Evolutionary conservation across 92 coral and sea anemone species (phyloP).

Genomic region (Porites cylindrica): DNA sequence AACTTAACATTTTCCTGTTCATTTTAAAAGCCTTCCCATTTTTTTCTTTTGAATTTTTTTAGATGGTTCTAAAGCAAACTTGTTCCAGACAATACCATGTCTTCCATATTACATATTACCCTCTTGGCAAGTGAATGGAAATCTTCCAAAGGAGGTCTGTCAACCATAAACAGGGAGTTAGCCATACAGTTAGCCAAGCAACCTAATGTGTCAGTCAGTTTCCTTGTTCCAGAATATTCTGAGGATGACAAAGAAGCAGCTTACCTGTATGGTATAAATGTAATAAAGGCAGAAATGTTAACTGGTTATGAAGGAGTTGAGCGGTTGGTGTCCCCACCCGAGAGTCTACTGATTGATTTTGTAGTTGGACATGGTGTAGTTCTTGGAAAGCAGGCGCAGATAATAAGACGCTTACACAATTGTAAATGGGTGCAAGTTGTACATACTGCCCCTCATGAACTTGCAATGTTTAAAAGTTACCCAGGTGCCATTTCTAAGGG

Average conservation of each 20-base stretch:
- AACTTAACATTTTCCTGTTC: no score
- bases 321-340: not conserved
- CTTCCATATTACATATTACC: not conserved
- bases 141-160: not conserved
- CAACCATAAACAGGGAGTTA: not conserved
- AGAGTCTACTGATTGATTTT: not conserved
- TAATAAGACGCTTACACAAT: not conserved
- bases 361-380: not conserved
- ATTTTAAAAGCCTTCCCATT: no score
- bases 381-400: not conserved
- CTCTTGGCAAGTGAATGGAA: conserved; percentile 1
- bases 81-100: not conserved
- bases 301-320: not conserved
- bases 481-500: not conserved
- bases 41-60: no score
- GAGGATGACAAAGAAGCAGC: not conserved
- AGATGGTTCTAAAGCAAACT: no score
- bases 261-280: not conserved
- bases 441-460: not conserved
- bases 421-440: not conserved
- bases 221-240: not conserved
- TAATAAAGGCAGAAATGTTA: not conserved
- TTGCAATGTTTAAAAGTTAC: not conserved
- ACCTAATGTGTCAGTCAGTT: not conserved
- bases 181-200: not conserved